Conservation (phyloP, 2,888 invertebrate genomes). For the Synanthedon tipuliformis region DNA sequence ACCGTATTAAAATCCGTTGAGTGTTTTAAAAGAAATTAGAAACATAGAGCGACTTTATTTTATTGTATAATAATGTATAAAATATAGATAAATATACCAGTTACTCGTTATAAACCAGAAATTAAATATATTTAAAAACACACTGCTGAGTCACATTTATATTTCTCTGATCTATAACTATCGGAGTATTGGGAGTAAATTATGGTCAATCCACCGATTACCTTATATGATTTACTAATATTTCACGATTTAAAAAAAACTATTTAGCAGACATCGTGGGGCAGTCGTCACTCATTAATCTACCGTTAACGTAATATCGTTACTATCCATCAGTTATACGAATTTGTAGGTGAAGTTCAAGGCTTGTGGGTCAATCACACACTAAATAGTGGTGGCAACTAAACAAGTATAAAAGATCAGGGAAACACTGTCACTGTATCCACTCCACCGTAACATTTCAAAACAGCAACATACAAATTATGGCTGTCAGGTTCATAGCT, state of each 20-base stretch:
- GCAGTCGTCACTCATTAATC: conserved; percentile 33
- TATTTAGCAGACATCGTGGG: conserved; percentile 7
- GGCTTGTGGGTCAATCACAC: conserved; percentile 35
- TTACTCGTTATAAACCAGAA: no score
- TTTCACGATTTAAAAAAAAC: not conserved
- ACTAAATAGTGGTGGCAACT: conserved; percentile 28
- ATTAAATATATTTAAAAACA: no score
- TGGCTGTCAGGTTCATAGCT: conserved; percentile 52
- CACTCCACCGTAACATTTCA: conserved; percentile 43
- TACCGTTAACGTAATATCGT: conserved; percentile 52
- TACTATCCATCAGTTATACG: conserved; percentile 28
- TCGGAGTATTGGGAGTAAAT: no score
- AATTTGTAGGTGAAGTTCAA: conserved; percentile 56
- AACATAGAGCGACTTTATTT: no score
- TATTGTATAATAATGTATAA: no score
- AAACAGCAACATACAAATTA: conserved; percentile 21
- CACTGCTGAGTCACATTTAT: no score
- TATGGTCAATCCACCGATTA: no score
- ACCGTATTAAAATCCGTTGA: no score
- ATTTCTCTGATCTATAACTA: no score
- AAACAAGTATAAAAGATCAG: conserved; percentile 52
- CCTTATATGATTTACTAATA: no score
- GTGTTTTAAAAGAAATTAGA: no score
- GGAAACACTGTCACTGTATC: conserved; percentile 66
- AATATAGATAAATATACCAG: no score